A percentile compares a stretch with the other conserved stretches of the same genome.
phyloP scores from a whole-genome alignment of 1,140 invertebrate genomes.

The Diabrotica virgifera region DNA sequence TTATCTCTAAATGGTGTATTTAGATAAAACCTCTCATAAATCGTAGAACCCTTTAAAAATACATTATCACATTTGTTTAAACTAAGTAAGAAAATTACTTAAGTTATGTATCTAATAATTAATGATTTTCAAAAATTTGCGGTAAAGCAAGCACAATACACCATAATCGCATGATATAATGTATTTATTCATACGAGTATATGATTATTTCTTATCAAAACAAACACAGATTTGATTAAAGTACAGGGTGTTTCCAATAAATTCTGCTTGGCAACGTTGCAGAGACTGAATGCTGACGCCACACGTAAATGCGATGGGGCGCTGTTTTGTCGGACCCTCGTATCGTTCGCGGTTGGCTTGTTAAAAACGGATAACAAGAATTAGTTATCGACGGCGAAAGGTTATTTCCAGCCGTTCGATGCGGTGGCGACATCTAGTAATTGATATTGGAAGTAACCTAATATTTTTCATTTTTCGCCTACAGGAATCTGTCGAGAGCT shows the following conservation, averaged over 20 bases:
- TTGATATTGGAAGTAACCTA: too few relatives aligned
- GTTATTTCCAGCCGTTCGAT: too few relatives aligned
- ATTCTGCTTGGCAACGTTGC: background rate
- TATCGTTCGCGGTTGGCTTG: background rate
- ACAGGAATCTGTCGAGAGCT: too few relatives aligned
- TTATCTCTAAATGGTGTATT: too few relatives aligned
- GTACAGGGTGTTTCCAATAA: background rate
- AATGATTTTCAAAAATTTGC: background rate
- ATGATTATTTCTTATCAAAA: background rate
- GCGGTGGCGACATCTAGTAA: too few relatives aligned
- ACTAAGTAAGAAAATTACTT: background rate
- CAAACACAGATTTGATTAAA: background rate
- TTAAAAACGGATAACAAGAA: background rate
- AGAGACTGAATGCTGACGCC: background rate
- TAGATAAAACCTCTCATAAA: too few relatives aligned
- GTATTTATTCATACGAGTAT: background rate
- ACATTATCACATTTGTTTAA: background rate
- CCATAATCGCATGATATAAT: background rate
- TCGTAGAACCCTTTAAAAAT: too few relatives aligned
- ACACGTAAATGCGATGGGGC: background rate
- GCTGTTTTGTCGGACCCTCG: background rate
- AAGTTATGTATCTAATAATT: background rate
- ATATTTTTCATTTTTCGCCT: too few relatives aligned
- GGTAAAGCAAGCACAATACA: background rate
- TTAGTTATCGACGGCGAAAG: background rate